These are phyloP conservation scores for Meloidogyne hapla DNA, from an alignment of 1,140 invertebrate species.

Conservation along the genomic window DNA sequence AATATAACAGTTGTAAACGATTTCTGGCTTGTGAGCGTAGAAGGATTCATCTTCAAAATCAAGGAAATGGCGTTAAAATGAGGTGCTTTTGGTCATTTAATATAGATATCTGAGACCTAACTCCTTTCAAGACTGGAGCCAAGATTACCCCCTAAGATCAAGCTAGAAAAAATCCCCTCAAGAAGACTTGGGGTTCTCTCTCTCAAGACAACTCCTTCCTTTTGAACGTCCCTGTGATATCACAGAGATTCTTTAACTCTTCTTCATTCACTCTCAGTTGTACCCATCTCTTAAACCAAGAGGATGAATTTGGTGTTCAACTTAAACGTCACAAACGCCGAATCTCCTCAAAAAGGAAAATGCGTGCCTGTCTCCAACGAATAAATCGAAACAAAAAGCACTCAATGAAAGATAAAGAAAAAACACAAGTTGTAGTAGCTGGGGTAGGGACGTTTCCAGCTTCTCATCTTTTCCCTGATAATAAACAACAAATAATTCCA, in stretches of 20 bases:
- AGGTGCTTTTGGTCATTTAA: neutral
- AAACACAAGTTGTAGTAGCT: neutral
- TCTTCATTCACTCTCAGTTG: neutral
- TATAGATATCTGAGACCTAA: too few relatives aligned
- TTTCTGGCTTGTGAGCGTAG: neutral
- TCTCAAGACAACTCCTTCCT: too few relatives aligned
- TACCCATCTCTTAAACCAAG: neutral
- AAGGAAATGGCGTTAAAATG: neutral
- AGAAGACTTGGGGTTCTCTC: too few relatives aligned
- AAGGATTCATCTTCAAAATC: neutral
- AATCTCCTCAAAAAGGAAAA: neutral
- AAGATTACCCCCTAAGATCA: too few relatives aligned
- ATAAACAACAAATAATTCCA: neutral
- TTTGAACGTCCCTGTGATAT: too few relatives aligned
- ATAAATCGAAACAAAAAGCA: neutral
- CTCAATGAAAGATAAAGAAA: neutral
- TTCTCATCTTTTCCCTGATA: neutral
- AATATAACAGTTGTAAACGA: neutral
- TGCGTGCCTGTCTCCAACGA: neutral
- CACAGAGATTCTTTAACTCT: neutral
- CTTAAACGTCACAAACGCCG: neutral
- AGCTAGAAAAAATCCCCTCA: too few relatives aligned
- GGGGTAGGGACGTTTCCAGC: neutral
- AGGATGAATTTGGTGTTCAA: neutral
- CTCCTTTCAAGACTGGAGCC: too few relatives aligned